A percentile compares a stretch with the other conserved stretches of the same genome.
These are phyloP conservation scores for Falco cherrug DNA, from an alignment of 2,797 vertebrate species.

Conservation along the genomic window DNA sequence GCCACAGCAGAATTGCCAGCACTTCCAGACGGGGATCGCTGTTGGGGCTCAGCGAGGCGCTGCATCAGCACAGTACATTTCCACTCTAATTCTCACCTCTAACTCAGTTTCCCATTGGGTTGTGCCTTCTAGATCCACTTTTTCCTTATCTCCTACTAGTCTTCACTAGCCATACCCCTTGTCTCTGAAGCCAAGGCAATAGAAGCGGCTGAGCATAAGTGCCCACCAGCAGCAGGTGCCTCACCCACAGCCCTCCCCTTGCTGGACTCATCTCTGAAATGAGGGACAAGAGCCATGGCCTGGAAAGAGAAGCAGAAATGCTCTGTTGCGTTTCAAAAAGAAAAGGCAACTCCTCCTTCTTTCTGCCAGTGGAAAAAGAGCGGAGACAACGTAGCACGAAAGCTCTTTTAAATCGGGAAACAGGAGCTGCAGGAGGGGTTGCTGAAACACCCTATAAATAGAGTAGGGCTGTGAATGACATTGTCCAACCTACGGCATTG, in stretches of 20 bases:
- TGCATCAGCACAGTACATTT: not conserved
- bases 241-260: not conserved
- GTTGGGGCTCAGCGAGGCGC: accelerated
- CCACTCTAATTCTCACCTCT: not conserved
- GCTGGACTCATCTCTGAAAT: not conserved
- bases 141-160: not conserved
- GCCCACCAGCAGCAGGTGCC: not conserved
- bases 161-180: not conserved
- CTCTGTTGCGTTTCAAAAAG: not conserved
- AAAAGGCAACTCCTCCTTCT: not conserved
- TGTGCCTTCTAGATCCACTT: not conserved
- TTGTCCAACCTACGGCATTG: not conserved
- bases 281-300: not conserved
- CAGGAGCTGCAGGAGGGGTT: not conserved
- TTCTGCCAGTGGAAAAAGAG: not conserved
- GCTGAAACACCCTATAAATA: not conserved
- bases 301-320: not conserved
- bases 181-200: not conserved
- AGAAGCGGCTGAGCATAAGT: not conserved
- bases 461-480: not conserved
- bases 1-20: not conserved
- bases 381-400: accelerated
- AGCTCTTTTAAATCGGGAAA: not conserved
- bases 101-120: not conserved
- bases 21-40: not conserved